A percentile compares a stretch with the other conserved stretches of the same genome.
phyloP scores from a whole-genome alignment of 2,888 invertebrate species.

The Lycocerus yunnanus region DNA sequence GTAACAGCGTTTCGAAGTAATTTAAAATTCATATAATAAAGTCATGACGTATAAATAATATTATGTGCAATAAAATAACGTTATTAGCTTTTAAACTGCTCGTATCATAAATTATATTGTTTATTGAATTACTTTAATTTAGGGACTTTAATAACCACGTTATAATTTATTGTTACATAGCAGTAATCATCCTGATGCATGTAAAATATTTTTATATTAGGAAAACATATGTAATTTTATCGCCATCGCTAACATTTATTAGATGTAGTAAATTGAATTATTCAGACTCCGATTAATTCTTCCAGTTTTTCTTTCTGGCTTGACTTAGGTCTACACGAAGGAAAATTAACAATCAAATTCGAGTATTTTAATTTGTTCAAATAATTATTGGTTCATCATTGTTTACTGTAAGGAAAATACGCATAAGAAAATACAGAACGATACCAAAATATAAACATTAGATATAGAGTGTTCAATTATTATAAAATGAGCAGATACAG shows the following conservation, averaged over 20 bases:
- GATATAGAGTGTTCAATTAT: no score
- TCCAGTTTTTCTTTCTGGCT: no score
- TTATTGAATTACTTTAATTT: neutral
- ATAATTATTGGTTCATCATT: no score
- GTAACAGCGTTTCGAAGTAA: neutral
- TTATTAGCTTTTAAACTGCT: neutral
- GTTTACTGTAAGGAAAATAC: no score
- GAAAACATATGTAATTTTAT: neutral
- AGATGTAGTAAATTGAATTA: neutral
- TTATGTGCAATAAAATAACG: neutral
- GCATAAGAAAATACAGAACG: no score
- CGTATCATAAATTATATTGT: neutral
- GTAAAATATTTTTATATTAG: neutral
- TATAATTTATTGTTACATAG: neutral
- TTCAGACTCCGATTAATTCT: neutral
- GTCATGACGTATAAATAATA: neutral
- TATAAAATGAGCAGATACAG: no score
- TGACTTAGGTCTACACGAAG: no score
- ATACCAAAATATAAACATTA: no score
- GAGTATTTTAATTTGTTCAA: no score
- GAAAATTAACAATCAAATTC: no score
- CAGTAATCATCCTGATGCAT: neutral
- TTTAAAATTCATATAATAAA: neutral
- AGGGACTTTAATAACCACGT: neutral
- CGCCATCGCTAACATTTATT: neutral